Evolutionary conservation across 2,888 invertebrate genomes (phyloP), one percentile per base, ranked within the genome.

Genomic region (Exephanes ischioxanthus): DNA sequence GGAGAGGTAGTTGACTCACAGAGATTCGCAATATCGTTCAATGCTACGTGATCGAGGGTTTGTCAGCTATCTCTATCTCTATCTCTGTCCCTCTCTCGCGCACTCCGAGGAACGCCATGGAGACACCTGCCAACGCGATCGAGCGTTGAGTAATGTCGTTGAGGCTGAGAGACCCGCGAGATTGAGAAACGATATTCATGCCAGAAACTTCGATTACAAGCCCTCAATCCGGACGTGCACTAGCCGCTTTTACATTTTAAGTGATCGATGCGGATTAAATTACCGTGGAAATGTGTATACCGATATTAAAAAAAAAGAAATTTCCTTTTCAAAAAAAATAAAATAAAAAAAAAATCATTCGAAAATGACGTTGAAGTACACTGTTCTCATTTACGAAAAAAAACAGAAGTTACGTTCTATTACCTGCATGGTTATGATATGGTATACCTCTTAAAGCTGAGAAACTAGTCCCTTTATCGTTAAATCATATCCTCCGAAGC

Each of bases 111-210:
- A 61, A 67, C 67, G 48, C 77, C 22, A 45, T 16, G 45, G 72
- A 72, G 80, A 78, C 77, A 81, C 68, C 77, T 73, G 84, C 68
- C 72, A 78, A 68, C 71, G 45, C 61, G 77, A 72, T 26, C 67
- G 51, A 81, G 71, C 61, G 61, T 61, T 84, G 77, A 80, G 77
- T 81, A 73, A 84, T 81, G 73, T 78, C 72, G 63, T 61, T 9
- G 37, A 70, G 55, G 14, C 33, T n/a, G 51, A 33, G 53, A 48
- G 63, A 73, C 76, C 55, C 75, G 75, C 75, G 63, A 66, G 53
- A 81, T 58, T 61, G 53, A 81, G 73, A 48, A 53, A 80, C 70
- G 70, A 71, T 70, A 72, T 77, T 80, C 71, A 11, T 37, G 41
- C 37, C 53, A 55, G 48, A 58, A 80, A 51, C 72, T 77, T 67